Evolutionary conservation across 2,888 invertebrate genomes (phyloP), one percentile per base, ranked within the genome.

Genomic region (Venustoraphidia nigricollis): DNA sequence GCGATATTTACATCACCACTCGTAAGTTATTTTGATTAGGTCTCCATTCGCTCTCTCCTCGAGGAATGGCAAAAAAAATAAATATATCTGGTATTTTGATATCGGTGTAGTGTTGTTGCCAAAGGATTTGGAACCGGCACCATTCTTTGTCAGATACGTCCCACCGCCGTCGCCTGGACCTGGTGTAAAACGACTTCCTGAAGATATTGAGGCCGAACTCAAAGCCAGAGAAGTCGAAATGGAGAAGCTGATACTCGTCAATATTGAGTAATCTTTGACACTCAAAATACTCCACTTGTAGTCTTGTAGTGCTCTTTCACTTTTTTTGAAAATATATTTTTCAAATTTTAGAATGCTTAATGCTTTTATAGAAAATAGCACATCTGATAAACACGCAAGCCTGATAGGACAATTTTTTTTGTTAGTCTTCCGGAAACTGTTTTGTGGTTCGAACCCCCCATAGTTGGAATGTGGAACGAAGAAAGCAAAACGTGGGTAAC

Each of bases 161-260:
- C 79, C 84, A 0, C 83, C 84, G 0, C 73, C 76, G 0, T 76
- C 79, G 0, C 73, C 76, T 0, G 72, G 78, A 2, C 73, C 79
- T 0, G 81, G 81, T 0, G 75, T 79, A 4, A 76, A 79, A 6
- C 72, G 83, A 42, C 71, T 79, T 17, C 86, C 88, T 0, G 87
- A 88, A 66, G 83, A 87, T 59, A 81, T 88, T 27, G 89, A 89
- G 58, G 79, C 78, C 0, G 87, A 88, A 61, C 76, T 84, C 62
- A 82, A 80, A 59, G 75, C 72, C 55, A 73, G 81, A 27, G 87
- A 89, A 56, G 70, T 75, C 2, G 82, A 82, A 45, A 75, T 88
- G 59, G 82, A 87, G 57, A 81, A 80, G 53, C 68, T 90, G 14
- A 79, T 81, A 0, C 65, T 79, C 8, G 73, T 89, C 10, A 78